phyloP scores from a whole-genome alignment of 1,140 invertebrate species.

The Acyrthosiphon pisum region DNA sequence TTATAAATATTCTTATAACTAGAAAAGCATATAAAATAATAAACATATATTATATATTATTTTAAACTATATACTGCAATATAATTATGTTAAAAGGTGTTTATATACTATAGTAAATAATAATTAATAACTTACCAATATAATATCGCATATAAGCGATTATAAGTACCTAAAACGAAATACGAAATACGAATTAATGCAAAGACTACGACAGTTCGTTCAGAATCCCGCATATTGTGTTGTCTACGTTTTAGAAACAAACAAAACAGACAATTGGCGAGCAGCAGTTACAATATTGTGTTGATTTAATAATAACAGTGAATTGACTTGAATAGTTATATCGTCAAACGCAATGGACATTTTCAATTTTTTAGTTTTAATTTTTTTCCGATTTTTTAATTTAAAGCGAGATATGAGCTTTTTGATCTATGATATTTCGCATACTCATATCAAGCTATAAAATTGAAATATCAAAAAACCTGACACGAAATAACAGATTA shows the following conservation, averaged over 20 bases:
- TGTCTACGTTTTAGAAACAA: not conserved
- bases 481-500: too few species aligned
- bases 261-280: not conserved
- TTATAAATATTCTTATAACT: not conserved
- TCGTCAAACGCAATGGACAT: not conserved
- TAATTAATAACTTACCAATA: not conserved
- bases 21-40: not conserved
- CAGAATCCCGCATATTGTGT: not conserved
- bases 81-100: not conserved
- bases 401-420: not conserved
- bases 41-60: not conserved
- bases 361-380: too few species aligned
- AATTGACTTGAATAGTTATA: too few species aligned
- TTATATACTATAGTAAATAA: not conserved
- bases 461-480: too few species aligned
- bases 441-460: not conserved
- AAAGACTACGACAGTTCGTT: fast-evolving
- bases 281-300: not conserved
- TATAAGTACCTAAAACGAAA: not conserved
- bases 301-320: not conserved
- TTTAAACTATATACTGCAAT: not conserved
- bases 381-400: too few species aligned
- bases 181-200: not conserved
- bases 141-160: not conserved
- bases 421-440: not conserved